Evolutionary conservation across 2,797 vertebrate species (phyloP), one percentile per base, ranked within the genome.

Genomic region (Crax fasciolata): DNA sequence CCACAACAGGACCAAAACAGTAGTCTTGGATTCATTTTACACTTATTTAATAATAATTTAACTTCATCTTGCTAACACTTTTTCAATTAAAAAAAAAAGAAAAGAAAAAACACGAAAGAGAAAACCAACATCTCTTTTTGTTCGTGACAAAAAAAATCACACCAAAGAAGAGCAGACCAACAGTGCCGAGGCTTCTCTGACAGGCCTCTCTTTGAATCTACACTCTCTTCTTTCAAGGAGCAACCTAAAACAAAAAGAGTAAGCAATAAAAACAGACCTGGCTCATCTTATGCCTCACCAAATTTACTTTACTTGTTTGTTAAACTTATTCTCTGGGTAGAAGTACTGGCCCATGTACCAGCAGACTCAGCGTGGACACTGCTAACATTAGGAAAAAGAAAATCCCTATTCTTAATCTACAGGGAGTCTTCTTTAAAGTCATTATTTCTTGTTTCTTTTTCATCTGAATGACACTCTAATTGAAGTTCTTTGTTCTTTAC

Each of bases 361-460:
- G 48, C 54, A 79, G 62, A 41, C 18, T n/a, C 20, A 39, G 39
- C 17, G n/a, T 3, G 2, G 54, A 55, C 38, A 77, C 5, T 14
- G 48, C 79, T 86, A 92, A 43, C 57, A 39, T 3, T 5, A 72
- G 94, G 87, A 44, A 80, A 62, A 86, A 44, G 35, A 39, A 94
- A 96, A 89, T 75, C 24, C 7, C 67, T 57, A 39, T 41, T 97
- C 92, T 95, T 93, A 87, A 96, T 66, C 97, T 93, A 67, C 86
- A 68, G 92, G 94, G 87, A 97, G 81, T 55, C 97, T 95, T 92
- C 94, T 97, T 97, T 96, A 97, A 97, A 97, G 97, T 94, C 97
- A 95, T 97, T 96, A 94, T 94, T 92, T 95, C 94, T 97, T 94
- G 96, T 97, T 97, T 96, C 96, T 95, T 97, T 96, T 94, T 96